These are phyloP conservation scores for Xestia sexstrigata DNA, from an alignment of 2,888 invertebrate species.

Conservation along the genomic window DNA sequence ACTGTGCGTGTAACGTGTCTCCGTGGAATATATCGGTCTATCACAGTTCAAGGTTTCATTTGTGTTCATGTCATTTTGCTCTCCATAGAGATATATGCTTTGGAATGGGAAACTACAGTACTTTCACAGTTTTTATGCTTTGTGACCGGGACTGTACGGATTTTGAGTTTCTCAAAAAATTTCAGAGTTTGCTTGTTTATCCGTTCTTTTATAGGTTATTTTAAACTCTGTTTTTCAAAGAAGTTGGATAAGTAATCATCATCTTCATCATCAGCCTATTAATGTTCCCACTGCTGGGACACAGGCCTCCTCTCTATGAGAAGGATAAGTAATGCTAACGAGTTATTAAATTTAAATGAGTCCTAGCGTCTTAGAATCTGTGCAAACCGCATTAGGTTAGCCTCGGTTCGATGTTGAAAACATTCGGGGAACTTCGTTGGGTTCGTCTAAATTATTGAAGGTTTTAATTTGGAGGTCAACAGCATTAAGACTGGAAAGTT, in stretches of 20 bases:
- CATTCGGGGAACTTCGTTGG: constrained; percentile 52
- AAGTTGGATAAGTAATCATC: constrained; percentile 52
- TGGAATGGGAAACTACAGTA: too few relatives aligned
- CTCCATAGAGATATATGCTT: too few relatives aligned
- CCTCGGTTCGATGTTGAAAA: constrained; percentile 34
- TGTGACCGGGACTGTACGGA: too few relatives aligned
- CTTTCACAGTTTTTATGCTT: too few relatives aligned
- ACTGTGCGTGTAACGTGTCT: not conserved
- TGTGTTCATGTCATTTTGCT: too few relatives aligned
- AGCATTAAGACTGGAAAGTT: constrained; percentile 11
- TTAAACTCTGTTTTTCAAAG: not conserved
- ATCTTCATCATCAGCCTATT: too few relatives aligned
- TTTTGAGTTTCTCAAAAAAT: not conserved
- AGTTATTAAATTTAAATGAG: constrained; percentile 67
- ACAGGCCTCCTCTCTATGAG: too few relatives aligned
- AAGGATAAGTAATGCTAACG: constrained; percentile 60
- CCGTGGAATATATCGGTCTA: not conserved
- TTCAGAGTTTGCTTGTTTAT: not conserved
- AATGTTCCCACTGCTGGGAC: too few relatives aligned
- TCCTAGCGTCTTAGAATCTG: constrained; percentile 63
- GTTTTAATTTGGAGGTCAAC: constrained; percentile 27
- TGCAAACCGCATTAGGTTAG: constrained; percentile 50
- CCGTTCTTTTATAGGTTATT: not conserved
- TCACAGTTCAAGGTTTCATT: not conserved
- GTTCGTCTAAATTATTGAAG: constrained; percentile 21